A percentile compares a stretch with the other conserved stretches of the same genome.
Evolutionary conservation across 2,113 vertebrate species (phyloP).

Genomic region (Delphinapterus leucas): DNA sequence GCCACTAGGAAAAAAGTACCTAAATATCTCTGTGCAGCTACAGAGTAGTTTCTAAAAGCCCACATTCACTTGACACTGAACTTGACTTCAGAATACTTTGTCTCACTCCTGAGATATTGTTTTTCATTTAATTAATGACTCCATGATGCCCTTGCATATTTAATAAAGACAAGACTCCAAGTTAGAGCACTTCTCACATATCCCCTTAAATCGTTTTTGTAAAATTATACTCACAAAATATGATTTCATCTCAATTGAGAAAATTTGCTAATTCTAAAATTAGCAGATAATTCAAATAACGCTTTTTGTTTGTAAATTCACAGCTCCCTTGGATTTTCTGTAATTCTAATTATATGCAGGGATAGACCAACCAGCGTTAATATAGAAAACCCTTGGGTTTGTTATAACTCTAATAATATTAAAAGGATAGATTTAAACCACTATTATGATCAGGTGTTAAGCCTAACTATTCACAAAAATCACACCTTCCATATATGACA

Average conservation of each 20-base stretch:
- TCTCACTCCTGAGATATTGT: not conserved
- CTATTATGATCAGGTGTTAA: constrained; percentile 6
- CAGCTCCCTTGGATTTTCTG: not conserved
- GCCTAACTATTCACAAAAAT: not conserved
- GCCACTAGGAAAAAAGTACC: not conserved
- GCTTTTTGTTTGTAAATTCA: constrained; percentile 24
- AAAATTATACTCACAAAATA: not conserved
- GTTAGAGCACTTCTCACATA: not conserved
- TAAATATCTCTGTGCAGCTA: not conserved
- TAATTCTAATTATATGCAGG: constrained; percentile 7
- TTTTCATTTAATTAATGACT: not conserved
- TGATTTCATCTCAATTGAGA: not conserved
- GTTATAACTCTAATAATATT: constrained; percentile 17
- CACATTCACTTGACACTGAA: not conserved
- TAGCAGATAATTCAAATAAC: constrained; percentile 18
- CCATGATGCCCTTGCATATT: not conserved
- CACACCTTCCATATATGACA: not conserved
- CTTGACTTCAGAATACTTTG: not conserved
- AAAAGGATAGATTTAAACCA: not conserved
- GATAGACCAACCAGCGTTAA: not conserved
- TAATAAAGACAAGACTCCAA: not conserved
- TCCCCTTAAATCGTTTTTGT: not conserved
- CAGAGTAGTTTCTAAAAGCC: not conserved
- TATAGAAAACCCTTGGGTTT: not conserved
- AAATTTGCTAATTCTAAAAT: not conserved